Base-by-base conservation (phyloP, 2,113 vertebrate genomes). In the Coryphaenoides rupestris region DNA sequence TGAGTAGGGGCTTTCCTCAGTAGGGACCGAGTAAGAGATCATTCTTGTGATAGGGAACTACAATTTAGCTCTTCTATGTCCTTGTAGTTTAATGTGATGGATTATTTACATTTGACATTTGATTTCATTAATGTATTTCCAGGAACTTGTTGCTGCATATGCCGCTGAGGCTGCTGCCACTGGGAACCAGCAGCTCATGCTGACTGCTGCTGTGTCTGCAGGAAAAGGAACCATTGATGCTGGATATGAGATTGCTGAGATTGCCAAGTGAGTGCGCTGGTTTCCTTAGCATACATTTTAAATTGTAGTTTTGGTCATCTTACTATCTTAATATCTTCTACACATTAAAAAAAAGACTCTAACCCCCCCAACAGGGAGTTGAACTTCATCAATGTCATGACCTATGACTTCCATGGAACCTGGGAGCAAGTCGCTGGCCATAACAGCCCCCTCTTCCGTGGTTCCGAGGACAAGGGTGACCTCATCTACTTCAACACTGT, bases 301-400 rank as follows among this genome's bases (percentile, higher is more conserved):
- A 40, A 40, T 12, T 40, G 33, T 40, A 40, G 9, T 40, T 40
- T 12, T 40, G 33, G 33, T 1, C 7, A 9, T n/a, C n/a, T n/a
- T 12, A 40, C 33, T 40, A 40, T 40, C 33, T 40, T 40, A 1
- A 40, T 10, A 40, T 12, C 9, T 40, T 40, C n/a, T n/a, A n/a
- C n/a, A n/a, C n/a, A n/a, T n/a, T n/a, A n/a, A n/a, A n/a, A 40
- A 40, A 3, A 26, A 26, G 9, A 40, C 33, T 12, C 7, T 40
- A 12, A 12, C 33, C 9, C 33, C 33, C 33, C 33, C 23, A 66
- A 1, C 19, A 93, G 94, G 67, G 69, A 75, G 55, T 74, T 93
- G 63, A 84, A 94, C 65, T 93, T 94, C 59, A 85, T 93, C 75
- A 94, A 86, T 63, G 84, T 95, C 5, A 92, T 95, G 93, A 90